phyloP scores from a whole-genome alignment of 2,113 vertebrate genomes.

The Pelvicachromis taeniatus region DNA sequence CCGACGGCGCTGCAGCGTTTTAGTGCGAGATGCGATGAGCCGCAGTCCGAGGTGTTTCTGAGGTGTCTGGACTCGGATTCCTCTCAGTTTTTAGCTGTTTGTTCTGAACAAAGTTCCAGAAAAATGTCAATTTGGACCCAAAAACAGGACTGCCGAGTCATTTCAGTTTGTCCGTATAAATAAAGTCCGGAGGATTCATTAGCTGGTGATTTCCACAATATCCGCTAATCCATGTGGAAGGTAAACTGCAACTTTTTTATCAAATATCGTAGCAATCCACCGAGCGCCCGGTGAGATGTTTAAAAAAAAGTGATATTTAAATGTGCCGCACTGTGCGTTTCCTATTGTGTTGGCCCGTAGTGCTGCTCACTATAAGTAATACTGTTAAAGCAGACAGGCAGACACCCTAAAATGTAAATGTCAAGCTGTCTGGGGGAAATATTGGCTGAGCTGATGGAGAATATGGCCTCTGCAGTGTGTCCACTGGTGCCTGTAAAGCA shows the following conservation, averaged over 20 bases:
- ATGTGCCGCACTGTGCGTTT: neutral
- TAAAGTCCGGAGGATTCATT: neutral
- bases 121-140: neutral
- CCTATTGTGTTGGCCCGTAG: neutral
- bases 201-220: neutral
- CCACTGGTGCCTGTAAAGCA: neutral
- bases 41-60: neutral
- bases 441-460: neutral
- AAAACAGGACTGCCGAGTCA: neutral
- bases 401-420: conserved; percentile 1
- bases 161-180: neutral
- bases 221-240: neutral
- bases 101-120: neutral
- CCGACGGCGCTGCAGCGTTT: neutral
- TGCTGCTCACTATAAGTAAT: neutral
- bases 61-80: neutral
- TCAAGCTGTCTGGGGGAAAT: neutral
- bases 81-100: neutral
- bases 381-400: neutral
- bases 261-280: neutral
- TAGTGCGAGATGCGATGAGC: neutral
- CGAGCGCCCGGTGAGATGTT: neutral
- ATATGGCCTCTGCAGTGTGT: neutral
- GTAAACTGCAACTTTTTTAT: neutral
- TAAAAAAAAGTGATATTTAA: neutral